Conservation (phyloP, 1,140 invertebrate genomes). For the Thaumatotibia leucotreta region DNA sequence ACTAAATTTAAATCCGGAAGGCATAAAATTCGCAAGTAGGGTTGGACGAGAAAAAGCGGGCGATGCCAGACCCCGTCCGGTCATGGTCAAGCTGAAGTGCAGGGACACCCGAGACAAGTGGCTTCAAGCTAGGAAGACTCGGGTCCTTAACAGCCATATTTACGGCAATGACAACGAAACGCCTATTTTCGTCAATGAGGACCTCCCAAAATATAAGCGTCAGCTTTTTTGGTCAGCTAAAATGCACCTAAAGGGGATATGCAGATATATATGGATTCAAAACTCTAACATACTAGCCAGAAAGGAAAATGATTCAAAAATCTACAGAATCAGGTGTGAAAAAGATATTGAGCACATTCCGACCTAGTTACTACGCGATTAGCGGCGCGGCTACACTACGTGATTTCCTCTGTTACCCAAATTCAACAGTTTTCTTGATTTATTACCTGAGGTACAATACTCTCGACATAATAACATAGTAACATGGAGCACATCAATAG, state of each 20-base stretch:
- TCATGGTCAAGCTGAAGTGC: neutral
- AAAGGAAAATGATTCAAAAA: neutral
- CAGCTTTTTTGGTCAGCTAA: conserved; percentile 6
- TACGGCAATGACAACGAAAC: neutral
- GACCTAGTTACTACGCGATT: neutral
- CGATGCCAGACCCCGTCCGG: neutral
- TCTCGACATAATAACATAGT: neutral
- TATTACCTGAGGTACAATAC: neutral
- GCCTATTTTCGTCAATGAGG: neutral
- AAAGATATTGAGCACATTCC: neutral
- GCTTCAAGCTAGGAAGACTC: neutral
- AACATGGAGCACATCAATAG: neutral
- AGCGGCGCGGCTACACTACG: neutral
- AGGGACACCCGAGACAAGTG: neutral
- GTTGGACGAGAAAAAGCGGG: neutral
- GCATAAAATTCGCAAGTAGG: neutral
- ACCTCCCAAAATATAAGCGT: neutral
- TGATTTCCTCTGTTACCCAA: neutral
- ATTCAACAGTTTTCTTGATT: neutral
- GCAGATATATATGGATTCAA: conserved; percentile 9
- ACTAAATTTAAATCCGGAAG: neutral
- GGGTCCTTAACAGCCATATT: neutral
- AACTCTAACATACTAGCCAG: neutral
- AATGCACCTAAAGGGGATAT: neutral
- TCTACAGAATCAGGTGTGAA: neutral